Evolutionary conservation across 2,797 vertebrate species (phyloP).

Genomic region (Bufotes viridis): DNA sequence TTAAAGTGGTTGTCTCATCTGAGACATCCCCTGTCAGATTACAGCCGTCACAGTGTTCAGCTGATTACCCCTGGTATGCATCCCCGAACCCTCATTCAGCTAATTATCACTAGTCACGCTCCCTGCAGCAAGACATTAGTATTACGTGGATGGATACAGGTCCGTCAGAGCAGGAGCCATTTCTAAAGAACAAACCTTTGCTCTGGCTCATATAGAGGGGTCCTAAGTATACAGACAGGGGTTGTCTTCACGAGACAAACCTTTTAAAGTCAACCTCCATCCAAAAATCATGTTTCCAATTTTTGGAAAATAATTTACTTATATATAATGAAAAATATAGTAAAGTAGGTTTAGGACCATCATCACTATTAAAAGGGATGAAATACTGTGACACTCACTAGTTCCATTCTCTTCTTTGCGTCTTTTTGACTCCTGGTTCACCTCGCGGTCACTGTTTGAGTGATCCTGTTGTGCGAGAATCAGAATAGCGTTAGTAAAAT

Average conservation of each 20-base stretch:
- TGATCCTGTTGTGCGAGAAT: conserved; percentile 81
- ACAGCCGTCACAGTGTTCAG: too few species aligned
- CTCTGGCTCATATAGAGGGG: background rate
- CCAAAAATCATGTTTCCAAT: too few species aligned
- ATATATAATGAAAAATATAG: background rate
- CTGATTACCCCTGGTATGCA: too few species aligned
- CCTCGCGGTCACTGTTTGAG: conserved; percentile 87
- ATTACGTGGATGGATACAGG: background rate
- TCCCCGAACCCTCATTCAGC: too few species aligned
- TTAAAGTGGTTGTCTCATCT: too few species aligned
- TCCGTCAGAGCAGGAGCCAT: background rate
- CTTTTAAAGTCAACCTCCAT: too few species aligned
- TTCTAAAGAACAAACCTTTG: background rate
- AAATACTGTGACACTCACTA: conserved; percentile 72
- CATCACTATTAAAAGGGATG: background rate
- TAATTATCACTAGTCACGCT: too few species aligned
- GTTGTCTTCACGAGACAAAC: background rate
- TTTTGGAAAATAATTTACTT: too few species aligned
- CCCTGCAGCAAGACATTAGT: too few species aligned
- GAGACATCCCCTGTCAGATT: too few species aligned
- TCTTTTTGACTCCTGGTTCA: conserved; percentile 84
- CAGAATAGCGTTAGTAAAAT: background rate
- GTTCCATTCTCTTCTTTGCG: conserved; percentile 90
- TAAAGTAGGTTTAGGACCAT: background rate
- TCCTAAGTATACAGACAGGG: background rate